A percentile compares a stretch with the other conserved stretches of the same genome.
Evolutionary conservation across 2,113 vertebrate species (phyloP).

Genomic region (Orcinus orca): DNA sequence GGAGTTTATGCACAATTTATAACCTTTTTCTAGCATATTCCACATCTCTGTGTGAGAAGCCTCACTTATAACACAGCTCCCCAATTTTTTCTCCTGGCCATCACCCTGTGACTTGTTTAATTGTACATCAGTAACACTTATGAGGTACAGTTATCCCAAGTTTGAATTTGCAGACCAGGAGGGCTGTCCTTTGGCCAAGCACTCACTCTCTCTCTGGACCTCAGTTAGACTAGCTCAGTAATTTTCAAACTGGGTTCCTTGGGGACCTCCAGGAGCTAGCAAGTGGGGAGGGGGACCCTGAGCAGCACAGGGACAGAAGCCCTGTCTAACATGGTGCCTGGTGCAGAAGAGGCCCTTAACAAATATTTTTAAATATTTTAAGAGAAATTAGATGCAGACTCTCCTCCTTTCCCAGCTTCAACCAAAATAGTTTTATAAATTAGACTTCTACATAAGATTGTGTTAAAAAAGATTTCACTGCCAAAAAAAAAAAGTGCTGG

Average conservation of each 20-base stretch:
- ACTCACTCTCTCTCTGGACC: background rate
- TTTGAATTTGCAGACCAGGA: background rate
- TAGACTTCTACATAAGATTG: background rate
- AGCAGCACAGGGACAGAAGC: background rate
- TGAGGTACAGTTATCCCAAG: background rate
- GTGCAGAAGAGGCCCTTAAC: background rate
- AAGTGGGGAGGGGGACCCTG: background rate
- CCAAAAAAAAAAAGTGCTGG: background rate
- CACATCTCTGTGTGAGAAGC: background rate
- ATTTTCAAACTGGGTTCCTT: background rate
- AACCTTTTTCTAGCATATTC: background rate
- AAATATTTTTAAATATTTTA: background rate
- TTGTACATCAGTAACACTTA: background rate
- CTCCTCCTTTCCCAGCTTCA: background rate
- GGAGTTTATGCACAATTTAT: background rate
- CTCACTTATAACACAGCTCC: background rate
- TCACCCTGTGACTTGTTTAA: background rate
- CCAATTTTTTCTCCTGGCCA: background rate
- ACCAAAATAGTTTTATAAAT: conserved; percentile 27
- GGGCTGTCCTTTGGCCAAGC: background rate
- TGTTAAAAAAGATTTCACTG: background rate
- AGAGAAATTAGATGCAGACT: conserved; percentile 7
- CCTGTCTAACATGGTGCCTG: background rate
- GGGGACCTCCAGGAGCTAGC: too few relatives aligned
- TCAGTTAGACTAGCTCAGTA: background rate